Conservation (phyloP, 2,888 invertebrate species). For the Abrostola triplasia region DNA sequence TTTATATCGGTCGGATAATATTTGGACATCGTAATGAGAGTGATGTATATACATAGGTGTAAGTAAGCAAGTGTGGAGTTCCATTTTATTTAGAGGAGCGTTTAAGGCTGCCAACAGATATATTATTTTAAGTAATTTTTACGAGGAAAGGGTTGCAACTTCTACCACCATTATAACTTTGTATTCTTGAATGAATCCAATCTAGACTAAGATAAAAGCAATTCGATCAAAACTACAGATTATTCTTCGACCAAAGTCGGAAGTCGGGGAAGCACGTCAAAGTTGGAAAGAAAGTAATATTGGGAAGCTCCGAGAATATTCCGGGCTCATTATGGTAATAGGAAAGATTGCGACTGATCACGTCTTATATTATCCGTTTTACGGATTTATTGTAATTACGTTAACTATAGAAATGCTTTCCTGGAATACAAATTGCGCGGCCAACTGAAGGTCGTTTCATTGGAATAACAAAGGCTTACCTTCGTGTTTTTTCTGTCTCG, state of each 20-base stretch:
- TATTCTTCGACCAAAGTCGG: slow-evolving; percentile 12
- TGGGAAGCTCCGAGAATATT: slow-evolving; percentile 16
- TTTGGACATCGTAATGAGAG: no score
- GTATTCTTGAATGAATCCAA: neutral
- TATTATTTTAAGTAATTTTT: no score
- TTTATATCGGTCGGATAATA: no score
- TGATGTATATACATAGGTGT: no score
- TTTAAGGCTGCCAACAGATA: no score
- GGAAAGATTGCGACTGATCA: slow-evolving; percentile 19
- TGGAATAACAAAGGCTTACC: slow-evolving; percentile 24
- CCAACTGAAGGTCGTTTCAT: slow-evolving; percentile 24
- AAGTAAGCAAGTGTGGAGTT: no score
- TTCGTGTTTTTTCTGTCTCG: slow-evolving; percentile 15
- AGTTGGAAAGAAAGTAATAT: slow-evolving; percentile 19
- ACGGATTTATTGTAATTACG: slow-evolving; percentile 29
- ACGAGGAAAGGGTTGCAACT: neutral
- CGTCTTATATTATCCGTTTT: slow-evolving; percentile 15
- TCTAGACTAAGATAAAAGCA: slow-evolving; percentile 8
- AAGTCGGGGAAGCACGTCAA: slow-evolving; percentile 6
- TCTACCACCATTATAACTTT: neutral
- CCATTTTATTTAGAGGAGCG: no score
- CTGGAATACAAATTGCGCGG: slow-evolving; percentile 35
- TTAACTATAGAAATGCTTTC: slow-evolving; percentile 32
- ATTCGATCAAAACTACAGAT: slow-evolving; percentile 14
- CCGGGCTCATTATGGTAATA: slow-evolving; percentile 7